These are phyloP conservation scores for Rhinogobius similis DNA, from an alignment of 2,113 vertebrate genomes.

Conservation along the genomic window DNA sequence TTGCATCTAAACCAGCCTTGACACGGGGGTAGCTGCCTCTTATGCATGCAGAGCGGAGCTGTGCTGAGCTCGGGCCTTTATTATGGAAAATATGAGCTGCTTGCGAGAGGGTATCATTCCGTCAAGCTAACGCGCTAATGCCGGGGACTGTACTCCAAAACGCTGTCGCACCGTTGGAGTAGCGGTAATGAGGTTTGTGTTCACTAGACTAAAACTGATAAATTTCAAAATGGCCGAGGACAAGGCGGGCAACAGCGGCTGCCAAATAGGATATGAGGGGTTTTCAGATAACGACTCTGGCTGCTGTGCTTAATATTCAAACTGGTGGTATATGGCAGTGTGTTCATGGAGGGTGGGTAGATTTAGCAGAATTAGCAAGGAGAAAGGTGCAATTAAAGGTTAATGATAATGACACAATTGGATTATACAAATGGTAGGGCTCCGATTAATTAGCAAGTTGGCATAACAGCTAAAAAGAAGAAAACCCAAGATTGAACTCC, in stretches of 20 bases:
- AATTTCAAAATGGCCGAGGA: conserved; percentile 34
- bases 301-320: conserved; percentile 31
- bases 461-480: no score
- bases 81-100: conserved; percentile 66
- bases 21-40: conserved; percentile 45
- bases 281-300: conserved; percentile 29
- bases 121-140: conserved; percentile 42
- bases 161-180: conserved; percentile 52
- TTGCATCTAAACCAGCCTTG: conserved; percentile 45
- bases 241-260: conserved; percentile 26
- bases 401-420: neutral
- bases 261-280: conserved; percentile 34
- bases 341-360: neutral
- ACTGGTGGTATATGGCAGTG: neutral
- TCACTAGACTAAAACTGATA: conserved; percentile 54
- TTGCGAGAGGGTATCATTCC: conserved; percentile 46
- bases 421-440: neutral
- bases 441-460: neutral
- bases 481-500: neutral
- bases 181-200: conserved; percentile 64
- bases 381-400: neutral
- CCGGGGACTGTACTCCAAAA: conserved; percentile 48
- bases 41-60: conserved; percentile 54
- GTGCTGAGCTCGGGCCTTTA: conserved; percentile 70
- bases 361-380: conserved; percentile 1